Conservation (phyloP, 1,140 invertebrate species). For the Diplogasteroides magnus region DNA sequence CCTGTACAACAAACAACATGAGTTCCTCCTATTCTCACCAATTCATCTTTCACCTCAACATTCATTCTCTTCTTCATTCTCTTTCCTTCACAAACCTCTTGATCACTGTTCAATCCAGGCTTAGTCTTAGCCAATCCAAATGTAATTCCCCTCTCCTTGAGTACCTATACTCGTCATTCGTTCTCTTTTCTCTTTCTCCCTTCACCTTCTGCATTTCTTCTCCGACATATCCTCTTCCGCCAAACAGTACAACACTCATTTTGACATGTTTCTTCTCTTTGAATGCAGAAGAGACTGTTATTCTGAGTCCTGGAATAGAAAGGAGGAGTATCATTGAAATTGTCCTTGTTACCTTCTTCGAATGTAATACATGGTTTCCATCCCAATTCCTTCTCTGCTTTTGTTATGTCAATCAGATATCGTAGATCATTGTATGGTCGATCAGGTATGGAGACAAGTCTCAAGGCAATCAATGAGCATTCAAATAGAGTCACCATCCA, state of each 20-base stretch:
- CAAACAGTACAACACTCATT: constrained; percentile 50
- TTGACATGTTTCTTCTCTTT: constrained; percentile 29
- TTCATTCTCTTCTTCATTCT: constrained; percentile 1
- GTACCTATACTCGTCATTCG: too few species aligned
- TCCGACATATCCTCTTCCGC: constrained; percentile 53
- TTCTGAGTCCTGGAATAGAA: constrained; percentile 33
- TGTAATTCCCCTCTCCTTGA: constrained; percentile 12
- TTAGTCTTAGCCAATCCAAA: constrained; percentile 33
- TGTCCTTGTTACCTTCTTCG: constrained; percentile 45
- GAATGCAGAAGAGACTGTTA: constrained; percentile 45
- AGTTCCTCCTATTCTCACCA: constrained; percentile 37
- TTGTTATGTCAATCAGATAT: constrained; percentile 55
- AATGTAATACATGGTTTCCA: constrained; percentile 54
- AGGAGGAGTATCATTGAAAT: constrained; percentile 5
- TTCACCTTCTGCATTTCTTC: constrained; percentile 40
- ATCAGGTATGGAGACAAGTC: background rate
- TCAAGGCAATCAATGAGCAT: too few species aligned
- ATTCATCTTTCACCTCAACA: constrained; percentile 41
- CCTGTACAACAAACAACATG: constrained; percentile 52
- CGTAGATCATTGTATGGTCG: constrained; percentile 56
- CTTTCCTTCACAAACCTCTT: constrained; percentile 33
- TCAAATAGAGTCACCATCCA: too few species aligned
- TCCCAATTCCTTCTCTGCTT: constrained; percentile 47
- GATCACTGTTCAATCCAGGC: constrained; percentile 37
- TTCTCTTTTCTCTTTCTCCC: constrained; percentile 5